These are phyloP conservation scores for Dufourea novaeangliae DNA, from an alignment of 1,140 invertebrate species.

Conservation along the genomic window DNA sequence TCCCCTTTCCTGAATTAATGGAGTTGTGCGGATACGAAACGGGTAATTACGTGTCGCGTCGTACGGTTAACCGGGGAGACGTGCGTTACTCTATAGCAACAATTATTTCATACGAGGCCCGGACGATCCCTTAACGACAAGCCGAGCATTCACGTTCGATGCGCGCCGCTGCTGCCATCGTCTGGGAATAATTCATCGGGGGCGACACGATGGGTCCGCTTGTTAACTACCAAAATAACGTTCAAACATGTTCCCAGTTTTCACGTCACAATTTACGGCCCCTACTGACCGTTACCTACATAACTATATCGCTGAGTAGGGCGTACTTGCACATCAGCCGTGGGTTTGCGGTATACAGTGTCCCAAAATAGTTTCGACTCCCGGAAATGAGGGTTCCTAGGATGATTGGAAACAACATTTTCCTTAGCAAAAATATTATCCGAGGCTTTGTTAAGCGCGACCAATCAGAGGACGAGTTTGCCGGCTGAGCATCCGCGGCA, in stretches of 20 bases:
- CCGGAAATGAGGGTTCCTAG: too few relatives aligned
- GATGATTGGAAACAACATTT: too few relatives aligned
- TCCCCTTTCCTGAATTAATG: slow-evolving; percentile 58
- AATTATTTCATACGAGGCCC: slow-evolving; percentile 32
- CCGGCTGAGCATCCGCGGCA: too few relatives aligned
- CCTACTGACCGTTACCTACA: too few relatives aligned
- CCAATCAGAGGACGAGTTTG: too few relatives aligned
- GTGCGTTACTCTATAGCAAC: slow-evolving; percentile 23
- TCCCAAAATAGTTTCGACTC: too few relatives aligned
- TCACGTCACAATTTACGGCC: slow-evolving; percentile 3
- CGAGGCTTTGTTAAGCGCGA: too few relatives aligned
- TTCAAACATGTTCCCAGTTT: slow-evolving; percentile 26
- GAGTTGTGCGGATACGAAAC: slow-evolving; percentile 42
- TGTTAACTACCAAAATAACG: slow-evolving; percentile 29
- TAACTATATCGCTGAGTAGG: too few relatives aligned
- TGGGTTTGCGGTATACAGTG: too few relatives aligned
- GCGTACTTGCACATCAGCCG: too few relatives aligned
- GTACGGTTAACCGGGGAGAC: slow-evolving; percentile 40
- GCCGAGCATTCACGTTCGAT: not conserved
- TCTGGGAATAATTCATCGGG: slow-evolving; percentile 1
- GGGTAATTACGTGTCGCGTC: slow-evolving; percentile 49
- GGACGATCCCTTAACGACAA: slow-evolving; percentile 19
- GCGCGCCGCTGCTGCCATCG: not conserved
- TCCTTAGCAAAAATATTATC: too few relatives aligned
- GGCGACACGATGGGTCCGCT: not conserved